Evolutionary conservation across 1,140 invertebrate species (phyloP), one percentile per base, ranked within the genome.

Genomic region (Drosophila pectinifera): DNA sequence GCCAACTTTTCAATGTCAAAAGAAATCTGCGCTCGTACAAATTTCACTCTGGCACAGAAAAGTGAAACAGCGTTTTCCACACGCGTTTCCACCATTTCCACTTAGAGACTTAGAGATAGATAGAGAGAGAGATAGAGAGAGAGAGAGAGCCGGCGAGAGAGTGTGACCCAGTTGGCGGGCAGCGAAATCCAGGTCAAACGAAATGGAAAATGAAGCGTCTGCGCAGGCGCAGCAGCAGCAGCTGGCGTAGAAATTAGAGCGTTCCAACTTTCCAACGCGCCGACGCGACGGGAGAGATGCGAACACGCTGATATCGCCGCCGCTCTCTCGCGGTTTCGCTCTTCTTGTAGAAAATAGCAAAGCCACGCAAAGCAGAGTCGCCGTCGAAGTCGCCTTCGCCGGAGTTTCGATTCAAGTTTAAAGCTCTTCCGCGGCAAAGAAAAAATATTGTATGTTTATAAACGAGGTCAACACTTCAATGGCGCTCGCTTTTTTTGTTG

Each of bases 111-210:
- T 31, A 18, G 26, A 34, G 5, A 16, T 8, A 26, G 22, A n/a
- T n/a, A n/a, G n/a, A n/a, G n/a, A n/a, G n/a, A n/a, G n/a, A n/a
- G n/a, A 26, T 24, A 16, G 20, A 11, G 6, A n/a, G 1, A 14
- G 28, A 34, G 6, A 57, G 55, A 51, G 38, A 53, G 46, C 49
- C 73, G 49, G 24, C 53, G 49, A 63, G 58, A 63, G 74, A 62
- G 45, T 70, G 55, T 84, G 83, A 91, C 88, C 84, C 85, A 89
- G 68, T 79, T 90, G 69, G 42, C 65, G 48, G 62, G 54, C 64
- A 57, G 81, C 77, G 88, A 91, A 91, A 91, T 91, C 56, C 77
- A 91, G 88, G 88, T 88, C 88, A 91, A 90, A 91, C 78, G 88
- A 91, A 91, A 90, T 91, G 80, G 88, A 91, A 91, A 91, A 88